Evolutionary conservation across 23 tunicate species (phyloP).

Genomic region (Phallusia fumigata): DNA sequence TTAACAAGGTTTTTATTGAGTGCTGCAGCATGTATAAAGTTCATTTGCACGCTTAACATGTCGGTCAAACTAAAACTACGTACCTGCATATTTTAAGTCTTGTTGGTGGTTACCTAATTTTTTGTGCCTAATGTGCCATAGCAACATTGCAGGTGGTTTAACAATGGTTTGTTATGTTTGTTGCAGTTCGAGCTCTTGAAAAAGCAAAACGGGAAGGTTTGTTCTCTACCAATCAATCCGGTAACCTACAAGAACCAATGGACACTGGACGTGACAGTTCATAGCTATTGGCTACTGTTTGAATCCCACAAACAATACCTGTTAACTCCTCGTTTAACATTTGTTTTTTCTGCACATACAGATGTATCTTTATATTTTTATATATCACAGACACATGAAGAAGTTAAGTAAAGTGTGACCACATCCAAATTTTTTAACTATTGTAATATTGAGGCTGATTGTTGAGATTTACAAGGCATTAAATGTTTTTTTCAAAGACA

Average conservation of each 20-base stretch:
- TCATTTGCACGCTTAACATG: no score
- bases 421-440: no score
- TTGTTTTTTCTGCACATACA: not conserved
- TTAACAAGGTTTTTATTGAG: no score
- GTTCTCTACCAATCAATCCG: conserved; percentile 18
- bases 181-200: conserved; percentile 70
- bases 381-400: not conserved
- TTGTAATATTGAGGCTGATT: no score
- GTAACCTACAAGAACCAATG: conserved; percentile 23
- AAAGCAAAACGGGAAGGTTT: conserved; percentile 50
- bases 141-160: not conserved
- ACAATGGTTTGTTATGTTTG: not conserved
- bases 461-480: no score
- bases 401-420: not conserved
- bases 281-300: not conserved
- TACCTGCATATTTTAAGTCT: no score
- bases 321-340: not conserved
- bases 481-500: no score
- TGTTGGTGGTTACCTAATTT: no score
- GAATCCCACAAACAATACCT: not conserved
- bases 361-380: not conserved
- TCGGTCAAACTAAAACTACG: no score
- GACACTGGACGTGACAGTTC: conserved; percentile 34
- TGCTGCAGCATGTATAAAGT: no score
- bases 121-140: no score